Percentiles rank a stretch among this genome's conserved stretches.
Conservation (phyloP, 1,140 invertebrate genomes). For the Tetraneura akinire region DNA sequence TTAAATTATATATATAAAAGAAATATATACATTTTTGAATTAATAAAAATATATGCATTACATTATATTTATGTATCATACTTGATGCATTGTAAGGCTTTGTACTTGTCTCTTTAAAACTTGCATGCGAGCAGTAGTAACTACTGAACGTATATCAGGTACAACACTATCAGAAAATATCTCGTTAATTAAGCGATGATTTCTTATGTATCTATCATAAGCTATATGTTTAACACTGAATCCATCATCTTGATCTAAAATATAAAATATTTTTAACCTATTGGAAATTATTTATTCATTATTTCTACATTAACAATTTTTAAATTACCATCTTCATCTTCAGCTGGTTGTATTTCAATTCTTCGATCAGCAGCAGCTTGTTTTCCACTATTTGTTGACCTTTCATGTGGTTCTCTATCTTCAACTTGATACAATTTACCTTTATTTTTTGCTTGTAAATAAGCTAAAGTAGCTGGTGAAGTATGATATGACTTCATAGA, state of each 20-base stretch:
- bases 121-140: slow-evolving; percentile 86
- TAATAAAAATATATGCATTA: no score
- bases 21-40: no score
- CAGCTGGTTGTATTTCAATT: slow-evolving; percentile 94
- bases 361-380: slow-evolving; percentile 68
- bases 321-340: slow-evolving; percentile 87
- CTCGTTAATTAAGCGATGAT: slow-evolving; percentile 95
- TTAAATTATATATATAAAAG: slow-evolving; percentile 59
- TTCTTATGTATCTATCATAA: slow-evolving; percentile 86
- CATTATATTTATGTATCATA: slow-evolving; percentile 56
- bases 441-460: slow-evolving; percentile 85
- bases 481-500: slow-evolving; percentile 94
- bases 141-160: slow-evolving; percentile 91
- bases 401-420: slow-evolving; percentile 69
- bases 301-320: background rate
- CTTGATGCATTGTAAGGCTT: slow-evolving; percentile 94
- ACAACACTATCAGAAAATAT: slow-evolving; percentile 95
- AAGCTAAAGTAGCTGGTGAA: slow-evolving; percentile 93
- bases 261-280: slow-evolving; percentile 56
- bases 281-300: background rate
- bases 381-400: slow-evolving; percentile 64
- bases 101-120: slow-evolving; percentile 92
- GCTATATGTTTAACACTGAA: slow-evolving; percentile 94
- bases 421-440: slow-evolving; percentile 58
- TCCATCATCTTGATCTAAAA: slow-evolving; percentile 87